Evolutionary conservation across 1,140 invertebrate species (phyloP), one percentile per base, ranked within the genome.

Genomic region (Nautilus pompilius): DNA sequence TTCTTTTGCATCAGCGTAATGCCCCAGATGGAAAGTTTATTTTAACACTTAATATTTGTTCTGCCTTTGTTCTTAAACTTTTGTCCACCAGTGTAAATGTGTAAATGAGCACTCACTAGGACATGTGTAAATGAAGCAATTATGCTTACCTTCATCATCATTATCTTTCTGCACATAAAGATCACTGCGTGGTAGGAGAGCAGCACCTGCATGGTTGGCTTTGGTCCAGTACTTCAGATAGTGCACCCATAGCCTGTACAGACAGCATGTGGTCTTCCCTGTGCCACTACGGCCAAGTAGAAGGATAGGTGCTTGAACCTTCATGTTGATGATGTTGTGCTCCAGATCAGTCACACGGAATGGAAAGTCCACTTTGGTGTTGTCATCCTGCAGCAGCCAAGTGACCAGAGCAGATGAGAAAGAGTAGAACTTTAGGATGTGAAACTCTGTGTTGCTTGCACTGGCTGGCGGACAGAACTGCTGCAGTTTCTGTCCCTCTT

Each of bases 391-490:
- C 10, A 70, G 51, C 22, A 72, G 60, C 34, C 74, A 69, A 36
- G 65, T 71, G 3, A 80, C 75, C 1, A 80, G 69, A 17, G 74
- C 60, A 0, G 79, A 71, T 2, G 72, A 72, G 49, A 79, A 79
- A 3, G 72, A 71, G 62, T 80, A 80, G 65, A 80, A 80, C 65
- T 80, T 80, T 15, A 80, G 67, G 59, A 80, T 78, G 64, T 80
- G 76, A 61, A 74, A 80, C 53, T 80, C 78, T 20, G 71, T 75
- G n/a, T 79, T 76, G 36, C 71, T 74, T 13, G 74, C 57, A 62
- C 77, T 78, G 3, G 76, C 78, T 26, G 76, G 78, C 30, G 78
- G 78, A 48, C 62, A 75, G 48, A 67, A 70, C 24, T 33, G 29
- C 59, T 69, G 68, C 36, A 68, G 26, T 56, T 63, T 45, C n/a